Conservation (phyloP, 2,797 vertebrate species). For the Ficedula albicollis region DNA sequence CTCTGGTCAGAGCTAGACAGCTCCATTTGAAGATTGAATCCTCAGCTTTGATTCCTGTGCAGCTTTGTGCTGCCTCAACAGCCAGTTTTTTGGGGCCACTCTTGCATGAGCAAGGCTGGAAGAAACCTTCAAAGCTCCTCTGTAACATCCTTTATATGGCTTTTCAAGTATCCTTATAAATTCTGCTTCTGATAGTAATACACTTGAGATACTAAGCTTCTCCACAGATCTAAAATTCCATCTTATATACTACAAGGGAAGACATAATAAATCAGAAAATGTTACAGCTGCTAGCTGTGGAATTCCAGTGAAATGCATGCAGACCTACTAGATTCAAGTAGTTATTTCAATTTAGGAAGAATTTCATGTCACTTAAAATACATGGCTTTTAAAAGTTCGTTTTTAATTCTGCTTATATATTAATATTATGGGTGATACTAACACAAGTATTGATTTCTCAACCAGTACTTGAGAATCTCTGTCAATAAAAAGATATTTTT, state of each 20-base stretch:
- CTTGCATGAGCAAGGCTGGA: not conserved
- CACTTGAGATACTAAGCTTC: not conserved
- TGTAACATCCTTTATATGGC: not conserved
- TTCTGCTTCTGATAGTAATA: conserved; percentile 6
- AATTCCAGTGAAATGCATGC: not conserved
- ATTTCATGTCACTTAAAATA: not conserved
- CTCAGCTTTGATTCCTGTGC: not conserved
- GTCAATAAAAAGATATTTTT: not conserved
- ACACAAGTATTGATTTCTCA: not conserved
- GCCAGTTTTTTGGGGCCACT: not conserved
- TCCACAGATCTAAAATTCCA: not conserved
- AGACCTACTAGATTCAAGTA: not conserved
- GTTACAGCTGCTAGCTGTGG: not conserved
- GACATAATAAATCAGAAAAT: not conserved
- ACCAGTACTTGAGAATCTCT: not conserved
- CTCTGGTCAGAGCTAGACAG: not conserved
- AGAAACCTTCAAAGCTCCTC: not conserved
- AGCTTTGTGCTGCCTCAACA: not conserved
- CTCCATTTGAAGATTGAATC: not conserved
- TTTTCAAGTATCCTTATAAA: conserved; percentile 10
- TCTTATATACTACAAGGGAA: not conserved
- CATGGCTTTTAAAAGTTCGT: accelerated
- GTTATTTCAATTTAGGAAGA: not conserved
- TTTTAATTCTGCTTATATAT: not conserved
- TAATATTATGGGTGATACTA: not conserved